Evolutionary conservation across 2,888 invertebrate genomes (phyloP), one percentile per base, ranked within the genome.

Genomic region (Hoplodrina ambigua): DNA sequence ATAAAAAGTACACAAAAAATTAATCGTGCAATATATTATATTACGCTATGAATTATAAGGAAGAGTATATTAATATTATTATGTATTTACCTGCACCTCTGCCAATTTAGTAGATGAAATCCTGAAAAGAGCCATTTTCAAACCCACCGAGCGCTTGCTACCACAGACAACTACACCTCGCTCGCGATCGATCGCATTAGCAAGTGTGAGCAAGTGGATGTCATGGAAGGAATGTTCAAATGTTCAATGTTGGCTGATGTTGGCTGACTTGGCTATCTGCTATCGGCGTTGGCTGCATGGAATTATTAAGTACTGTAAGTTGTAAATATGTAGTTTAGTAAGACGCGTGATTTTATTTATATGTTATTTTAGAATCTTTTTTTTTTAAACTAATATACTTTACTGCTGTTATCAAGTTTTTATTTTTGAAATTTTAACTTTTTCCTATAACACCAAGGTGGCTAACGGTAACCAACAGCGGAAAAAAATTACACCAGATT

Each of bases 121-220:
- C 93, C 97, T 97, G 94, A 96, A 97, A 89, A 97, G 93, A 92
- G 97, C 96, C 97, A 97, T 97, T 93, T 91, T 91, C 72, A 80
- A 87, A 89, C 91, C 91, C 91, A 87, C 92, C 91, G 90, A 92
- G 89, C 89, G 90, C 89, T 89, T 90, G 86, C 90, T 91, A 91
- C 89, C 90, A 88, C 87, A 85, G 88, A 85, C 85, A 87, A 88
- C 88, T 87, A 84, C 86, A 81, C 84, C 88, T 86, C 82, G 83
- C 86, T 82, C 87, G 90, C 92, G 90, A 93, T 93, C 91, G 93
- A 93, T 91, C 90, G 91, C 88, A 87, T 89, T 90, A 86, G 91
- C 90, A 90, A 91, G 87, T 77, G 76, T 46, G 46, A 46, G 46
- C 46, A 46, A 46, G 46, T 46, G 11, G 46, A 17, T 46, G 46